Conservation (phyloP, 2,797 vertebrate species). For the Manis pentadactyla region DNA sequence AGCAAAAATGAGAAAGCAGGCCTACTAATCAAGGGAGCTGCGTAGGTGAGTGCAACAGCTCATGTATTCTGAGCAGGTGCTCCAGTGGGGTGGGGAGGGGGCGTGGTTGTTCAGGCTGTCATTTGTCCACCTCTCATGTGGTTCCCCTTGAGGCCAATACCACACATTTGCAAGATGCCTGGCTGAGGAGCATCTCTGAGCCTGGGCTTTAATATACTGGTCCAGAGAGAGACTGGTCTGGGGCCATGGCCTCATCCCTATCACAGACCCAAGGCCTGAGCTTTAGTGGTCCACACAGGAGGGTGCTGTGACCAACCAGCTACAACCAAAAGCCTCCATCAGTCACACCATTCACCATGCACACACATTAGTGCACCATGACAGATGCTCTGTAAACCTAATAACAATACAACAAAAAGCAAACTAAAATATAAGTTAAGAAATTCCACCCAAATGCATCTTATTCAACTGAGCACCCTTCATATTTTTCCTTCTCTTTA, state of each 20-base stretch:
- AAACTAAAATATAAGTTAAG: neutral
- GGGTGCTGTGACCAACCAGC: neutral
- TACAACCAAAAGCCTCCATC: too few species aligned
- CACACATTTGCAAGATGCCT: neutral
- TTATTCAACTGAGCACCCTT: neutral
- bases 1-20: rapidly evolving
- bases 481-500: neutral
- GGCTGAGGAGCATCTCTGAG: neutral
- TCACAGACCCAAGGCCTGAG: neutral
- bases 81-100: rapidly evolving
- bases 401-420: neutral
- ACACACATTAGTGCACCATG: rapidly evolving
- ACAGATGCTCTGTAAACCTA: neutral
- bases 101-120: neutral
- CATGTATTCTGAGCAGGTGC: rapidly evolving
- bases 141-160: neutral
- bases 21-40: neutral
- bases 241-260: neutral
- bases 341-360: too few species aligned
- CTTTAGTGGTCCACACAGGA: rapidly evolving
- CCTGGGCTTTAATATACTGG: neutral
- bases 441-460: neutral
- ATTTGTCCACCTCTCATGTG: neutral
- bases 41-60: rapidly evolving
- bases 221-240: neutral